phyloP scores from a whole-genome alignment of 1,140 invertebrate genomes.

The Chrysomallon squamiferum region DNA sequence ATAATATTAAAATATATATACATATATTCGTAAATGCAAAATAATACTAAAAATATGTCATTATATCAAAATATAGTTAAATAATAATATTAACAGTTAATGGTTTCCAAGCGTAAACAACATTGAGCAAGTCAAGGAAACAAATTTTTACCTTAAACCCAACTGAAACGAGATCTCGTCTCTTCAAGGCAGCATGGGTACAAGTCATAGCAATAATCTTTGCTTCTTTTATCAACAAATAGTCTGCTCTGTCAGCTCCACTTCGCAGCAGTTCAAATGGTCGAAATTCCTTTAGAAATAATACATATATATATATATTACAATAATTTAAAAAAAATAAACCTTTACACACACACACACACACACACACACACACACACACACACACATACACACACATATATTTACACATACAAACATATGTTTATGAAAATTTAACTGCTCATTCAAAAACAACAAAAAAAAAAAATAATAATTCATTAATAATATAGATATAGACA shows the following conservation, averaged over 20 bases:
- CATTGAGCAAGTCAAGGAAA: neutral
- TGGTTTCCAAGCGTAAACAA: no score
- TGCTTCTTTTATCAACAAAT: constrained; percentile 96
- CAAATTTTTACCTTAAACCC: constrained; percentile 68
- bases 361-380: neutral
- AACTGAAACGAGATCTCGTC: constrained; percentile 94
- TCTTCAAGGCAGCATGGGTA: constrained; percentile 97
- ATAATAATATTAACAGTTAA: no score
- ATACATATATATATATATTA: neutral
- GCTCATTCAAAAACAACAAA: no score
- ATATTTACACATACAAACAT: no score
- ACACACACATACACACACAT: neutral
- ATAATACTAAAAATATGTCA: no score
- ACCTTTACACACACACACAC: neutral
- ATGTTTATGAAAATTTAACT: no score
- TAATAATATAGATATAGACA: no score
- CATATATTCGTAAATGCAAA: no score
- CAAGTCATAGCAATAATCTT: constrained; percentile 99
- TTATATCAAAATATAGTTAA: no score
- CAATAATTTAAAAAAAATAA: no score
- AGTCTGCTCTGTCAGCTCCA: constrained; percentile 93
- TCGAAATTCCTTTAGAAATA: constrained; percentile 78
- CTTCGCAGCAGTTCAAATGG: constrained; percentile 94
- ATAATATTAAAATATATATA: no score
- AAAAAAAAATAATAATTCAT: no score